phyloP scores from a whole-genome alignment of 2,113 vertebrate species.

The Pampusana beccarii region DNA sequence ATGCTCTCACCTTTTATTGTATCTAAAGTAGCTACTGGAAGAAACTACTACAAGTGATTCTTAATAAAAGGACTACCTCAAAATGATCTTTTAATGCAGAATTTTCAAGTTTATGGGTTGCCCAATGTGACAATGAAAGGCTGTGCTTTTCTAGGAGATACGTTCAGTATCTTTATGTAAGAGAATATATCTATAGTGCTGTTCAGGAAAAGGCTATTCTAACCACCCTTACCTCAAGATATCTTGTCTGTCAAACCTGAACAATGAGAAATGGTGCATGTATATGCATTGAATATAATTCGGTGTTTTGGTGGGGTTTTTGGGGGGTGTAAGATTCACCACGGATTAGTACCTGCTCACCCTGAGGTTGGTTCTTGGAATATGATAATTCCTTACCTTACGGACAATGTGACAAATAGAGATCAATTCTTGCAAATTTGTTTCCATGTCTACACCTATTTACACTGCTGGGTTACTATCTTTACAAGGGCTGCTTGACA shows the following conservation, averaged over 20 bases:
- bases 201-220: neutral
- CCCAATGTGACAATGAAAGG: neutral
- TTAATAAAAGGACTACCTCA: neutral
- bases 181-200: neutral
- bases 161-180: neutral
- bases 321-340: neutral
- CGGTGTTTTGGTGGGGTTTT: constrained; percentile 30
- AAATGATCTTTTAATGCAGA: neutral
- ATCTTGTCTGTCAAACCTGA: neutral
- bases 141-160: neutral
- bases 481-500: neutral
- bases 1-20: neutral
- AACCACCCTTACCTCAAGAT: neutral
- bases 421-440: neutral
- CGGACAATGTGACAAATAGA: neutral
- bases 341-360: constrained; percentile 3
- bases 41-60: neutral
- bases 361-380: constrained; percentile 55
- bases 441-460: neutral
- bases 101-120: neutral
- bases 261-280: neutral
- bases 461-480: neutral
- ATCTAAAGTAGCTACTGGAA: neutral
- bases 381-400: constrained; percentile 46
- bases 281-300: neutral